A percentile compares a stretch with the other conserved stretches of the same genome.
Evolutionary conservation across 2,888 invertebrate genomes (phyloP).

Genomic region (Oscheius onirici): DNA sequence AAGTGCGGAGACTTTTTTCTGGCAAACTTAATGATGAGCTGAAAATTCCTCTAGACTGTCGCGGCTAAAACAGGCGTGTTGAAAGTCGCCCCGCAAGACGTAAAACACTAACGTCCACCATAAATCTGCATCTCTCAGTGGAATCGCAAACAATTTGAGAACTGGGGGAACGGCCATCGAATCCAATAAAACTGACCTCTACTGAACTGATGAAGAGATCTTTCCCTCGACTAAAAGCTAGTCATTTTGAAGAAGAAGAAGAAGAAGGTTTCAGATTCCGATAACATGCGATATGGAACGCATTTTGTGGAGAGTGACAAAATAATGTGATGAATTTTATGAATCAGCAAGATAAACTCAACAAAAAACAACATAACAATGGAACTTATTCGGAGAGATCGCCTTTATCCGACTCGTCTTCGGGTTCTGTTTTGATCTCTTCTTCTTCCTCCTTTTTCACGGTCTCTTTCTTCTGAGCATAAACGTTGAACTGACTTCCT

Average conservation of each 20-base stretch:
- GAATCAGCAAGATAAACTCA: constrained; percentile 1
- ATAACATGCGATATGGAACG: constrained; percentile 10
- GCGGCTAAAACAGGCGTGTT: constrained; percentile 25
- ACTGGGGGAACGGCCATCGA: not conserved
- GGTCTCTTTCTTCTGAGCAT: not conserved
- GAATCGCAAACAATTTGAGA: constrained; percentile 11
- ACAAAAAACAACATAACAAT: constrained; percentile 10
- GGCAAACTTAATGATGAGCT: constrained; percentile 3
- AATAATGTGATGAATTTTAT: not conserved
- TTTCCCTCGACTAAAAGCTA: not conserved
- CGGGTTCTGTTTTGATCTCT: not conserved
- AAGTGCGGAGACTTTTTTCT: not conserved
- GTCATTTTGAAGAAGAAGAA: not conserved
- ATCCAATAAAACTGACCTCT: not conserved
- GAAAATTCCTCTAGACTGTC: not conserved
- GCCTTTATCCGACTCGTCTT: not conserved
- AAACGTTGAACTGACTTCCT: constrained; percentile 14
- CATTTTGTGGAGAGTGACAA: not conserved
- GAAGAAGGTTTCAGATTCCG: not conserved
- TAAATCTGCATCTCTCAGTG: constrained; percentile 14
- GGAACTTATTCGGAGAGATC: not conserved
- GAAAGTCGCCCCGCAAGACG: constrained; percentile 22
- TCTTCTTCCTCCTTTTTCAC: constrained; percentile 18
- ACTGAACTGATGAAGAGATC: not conserved
- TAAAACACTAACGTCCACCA: constrained; percentile 17